Conservation (phyloP, 2,113 vertebrate genomes). For the Galemys pyrenaicus region DNA sequence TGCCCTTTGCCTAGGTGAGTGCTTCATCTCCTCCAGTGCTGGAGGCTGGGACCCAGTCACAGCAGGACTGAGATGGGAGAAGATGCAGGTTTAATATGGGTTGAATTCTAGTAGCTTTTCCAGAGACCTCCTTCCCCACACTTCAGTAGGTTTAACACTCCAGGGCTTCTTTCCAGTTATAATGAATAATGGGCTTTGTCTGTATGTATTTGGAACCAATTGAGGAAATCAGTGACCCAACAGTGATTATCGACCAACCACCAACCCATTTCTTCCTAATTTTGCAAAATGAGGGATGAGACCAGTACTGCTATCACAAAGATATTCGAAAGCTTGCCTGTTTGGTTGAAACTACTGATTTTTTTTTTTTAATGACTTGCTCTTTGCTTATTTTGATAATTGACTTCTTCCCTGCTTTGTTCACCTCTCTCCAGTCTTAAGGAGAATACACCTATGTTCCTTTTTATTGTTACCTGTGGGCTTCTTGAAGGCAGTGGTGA, state of each 20-base stretch:
- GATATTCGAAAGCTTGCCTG: neutral
- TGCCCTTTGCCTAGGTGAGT: neutral
- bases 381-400: neutral
- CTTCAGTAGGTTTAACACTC: neutral
- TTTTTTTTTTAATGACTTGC: neutral
- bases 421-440: neutral
- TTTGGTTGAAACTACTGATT: neutral
- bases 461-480: neutral
- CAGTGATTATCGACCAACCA: neutral
- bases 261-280: neutral
- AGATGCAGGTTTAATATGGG: neutral
- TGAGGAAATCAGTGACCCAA: neutral
- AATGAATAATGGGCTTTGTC: neutral
- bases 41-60: neutral
- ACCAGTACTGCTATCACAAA: neutral
- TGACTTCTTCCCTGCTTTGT: neutral
- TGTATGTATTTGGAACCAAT: neutral
- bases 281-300: neutral
- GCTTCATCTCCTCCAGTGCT: rapidly evolving
- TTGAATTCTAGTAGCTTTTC: neutral
- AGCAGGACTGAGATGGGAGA: too few relatives aligned
- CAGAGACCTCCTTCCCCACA: neutral
- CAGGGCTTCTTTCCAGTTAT: neutral
- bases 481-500: neutral
- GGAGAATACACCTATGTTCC: neutral